A percentile compares a stretch with the other conserved stretches of the same genome.
Conservation (phyloP, 1,140 invertebrate species). For the Drosophila bocqueti region DNA sequence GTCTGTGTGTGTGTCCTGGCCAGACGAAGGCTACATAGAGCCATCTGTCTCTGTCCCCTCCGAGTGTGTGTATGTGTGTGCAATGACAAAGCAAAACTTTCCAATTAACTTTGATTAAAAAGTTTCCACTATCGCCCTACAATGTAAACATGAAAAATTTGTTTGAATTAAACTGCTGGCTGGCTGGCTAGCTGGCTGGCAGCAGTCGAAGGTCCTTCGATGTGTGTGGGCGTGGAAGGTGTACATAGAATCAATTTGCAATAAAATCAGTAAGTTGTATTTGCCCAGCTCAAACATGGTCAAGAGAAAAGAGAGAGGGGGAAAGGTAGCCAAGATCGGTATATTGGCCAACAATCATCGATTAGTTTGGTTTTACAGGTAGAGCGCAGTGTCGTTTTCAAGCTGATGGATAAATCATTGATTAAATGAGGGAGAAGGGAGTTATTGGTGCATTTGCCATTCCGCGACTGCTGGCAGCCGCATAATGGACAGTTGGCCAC, state of each 20-base stretch:
- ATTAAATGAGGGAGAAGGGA: conserved; percentile 4
- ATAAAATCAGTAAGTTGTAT: conserved; percentile 83
- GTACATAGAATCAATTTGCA: conserved; percentile 83
- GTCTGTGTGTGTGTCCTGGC: conserved; percentile 31
- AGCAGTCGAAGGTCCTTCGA: conserved; percentile 12
- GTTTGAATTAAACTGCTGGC: conserved; percentile 73
- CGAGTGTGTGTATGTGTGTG: conserved; percentile 50
- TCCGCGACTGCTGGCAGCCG: conserved; percentile 47
- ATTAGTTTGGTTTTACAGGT: conserved; percentile 24
- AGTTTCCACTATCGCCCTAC: conserved; percentile 81
- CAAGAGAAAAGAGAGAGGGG: too few species aligned
- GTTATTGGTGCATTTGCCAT: conserved; percentile 31
- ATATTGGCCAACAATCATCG: conserved; percentile 2
- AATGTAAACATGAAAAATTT: conserved; percentile 84
- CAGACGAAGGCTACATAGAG: conserved; percentile 41
- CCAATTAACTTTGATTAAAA: conserved; percentile 84
- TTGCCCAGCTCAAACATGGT: conserved; percentile 64
- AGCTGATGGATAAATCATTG: conserved; percentile 24
- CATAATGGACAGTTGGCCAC: conserved; percentile 58
- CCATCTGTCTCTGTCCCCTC: conserved; percentile 42
- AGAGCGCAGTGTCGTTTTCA: background rate
- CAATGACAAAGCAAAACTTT: conserved; percentile 83
- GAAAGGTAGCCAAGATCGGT: conserved; percentile 5
- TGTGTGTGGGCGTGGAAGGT: conserved; percentile 43
- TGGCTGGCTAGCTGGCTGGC: conserved; percentile 6